phyloP scores from a whole-genome alignment of 1,140 invertebrate genomes.

The Penaeus japonicus region DNA sequence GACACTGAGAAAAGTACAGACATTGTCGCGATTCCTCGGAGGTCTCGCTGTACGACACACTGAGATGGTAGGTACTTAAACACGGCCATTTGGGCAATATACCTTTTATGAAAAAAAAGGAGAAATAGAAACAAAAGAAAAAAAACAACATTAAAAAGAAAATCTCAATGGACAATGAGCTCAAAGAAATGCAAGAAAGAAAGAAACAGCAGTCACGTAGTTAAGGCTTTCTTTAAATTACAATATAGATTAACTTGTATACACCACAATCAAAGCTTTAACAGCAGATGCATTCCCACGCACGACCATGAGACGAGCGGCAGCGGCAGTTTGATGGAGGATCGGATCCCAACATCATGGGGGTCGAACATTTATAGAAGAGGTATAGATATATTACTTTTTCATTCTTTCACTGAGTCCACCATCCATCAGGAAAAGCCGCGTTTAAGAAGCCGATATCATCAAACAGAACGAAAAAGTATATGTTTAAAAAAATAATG shows the following conservation, averaged over 20 bases:
- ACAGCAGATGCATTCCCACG: neutral
- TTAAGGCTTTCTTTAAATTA: conserved; percentile 34
- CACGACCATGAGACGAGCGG: neutral
- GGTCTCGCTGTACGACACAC: neutral
- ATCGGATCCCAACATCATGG: conserved; percentile 23
- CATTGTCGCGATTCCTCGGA: neutral
- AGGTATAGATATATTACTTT: neutral
- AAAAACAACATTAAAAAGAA: too few relatives aligned
- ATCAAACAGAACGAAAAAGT: too few relatives aligned
- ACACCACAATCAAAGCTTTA: conserved; percentile 39
- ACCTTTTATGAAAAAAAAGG: neutral
- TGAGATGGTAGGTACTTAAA: neutral
- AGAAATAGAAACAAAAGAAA: too few relatives aligned
- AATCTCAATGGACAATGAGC: too few relatives aligned
- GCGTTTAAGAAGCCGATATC: too few relatives aligned
- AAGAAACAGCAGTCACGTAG: conserved; percentile 19
- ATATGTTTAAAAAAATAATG: too few relatives aligned
- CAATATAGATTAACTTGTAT: conserved; percentile 27
- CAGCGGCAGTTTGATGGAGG: conserved; percentile 23
- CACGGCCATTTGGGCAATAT: neutral
- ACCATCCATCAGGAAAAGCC: too few relatives aligned
- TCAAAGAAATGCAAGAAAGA: neutral
- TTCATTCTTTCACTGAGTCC: neutral
- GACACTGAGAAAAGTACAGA: conserved; percentile 37
- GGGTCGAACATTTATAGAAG: neutral